Conservation (phyloP, 2,113 vertebrate species). For the Phylloscopus trochilus region DNA sequence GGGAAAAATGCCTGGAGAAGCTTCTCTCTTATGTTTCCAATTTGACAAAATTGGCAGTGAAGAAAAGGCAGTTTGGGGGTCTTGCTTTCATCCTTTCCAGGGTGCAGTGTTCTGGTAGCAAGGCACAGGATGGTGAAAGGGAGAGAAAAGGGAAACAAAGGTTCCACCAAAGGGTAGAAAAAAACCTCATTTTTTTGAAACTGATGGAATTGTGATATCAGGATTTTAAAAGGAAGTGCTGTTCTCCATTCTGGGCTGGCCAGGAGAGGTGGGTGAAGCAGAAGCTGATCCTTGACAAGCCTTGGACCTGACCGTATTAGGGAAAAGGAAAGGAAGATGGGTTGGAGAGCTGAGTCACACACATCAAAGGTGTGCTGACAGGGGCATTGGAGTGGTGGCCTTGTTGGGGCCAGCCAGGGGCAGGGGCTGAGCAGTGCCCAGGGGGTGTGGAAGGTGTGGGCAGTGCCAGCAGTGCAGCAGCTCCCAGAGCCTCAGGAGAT, state of each 20-base stretch:
- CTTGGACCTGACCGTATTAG: not conserved
- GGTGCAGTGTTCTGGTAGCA: not conserved
- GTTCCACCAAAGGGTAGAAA: not conserved
- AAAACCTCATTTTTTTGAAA: not conserved
- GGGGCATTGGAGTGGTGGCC: not conserved
- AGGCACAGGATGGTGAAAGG: not conserved
- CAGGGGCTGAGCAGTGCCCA: no score
- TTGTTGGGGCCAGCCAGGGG: no score
- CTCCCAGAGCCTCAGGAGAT: not conserved
- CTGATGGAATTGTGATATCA: not conserved
- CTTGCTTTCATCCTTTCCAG: not conserved
- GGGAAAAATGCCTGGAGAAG: not conserved
- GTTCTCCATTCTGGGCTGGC: not conserved
- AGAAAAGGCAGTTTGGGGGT: not conserved
- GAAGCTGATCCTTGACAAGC: not conserved
- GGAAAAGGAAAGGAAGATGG: not conserved
- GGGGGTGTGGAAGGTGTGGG: not conserved
- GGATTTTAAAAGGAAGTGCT: not conserved
- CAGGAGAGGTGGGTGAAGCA: not conserved
- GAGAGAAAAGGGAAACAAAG: not conserved
- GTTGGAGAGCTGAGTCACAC: not conserved
- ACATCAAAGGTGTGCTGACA: accelerated
- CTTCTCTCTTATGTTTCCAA: not conserved
- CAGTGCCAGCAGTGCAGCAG: accelerated
- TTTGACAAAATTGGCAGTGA: not conserved